Conservation (phyloP, 2,797 vertebrate species). For the Lutjanus campechanus region DNA sequence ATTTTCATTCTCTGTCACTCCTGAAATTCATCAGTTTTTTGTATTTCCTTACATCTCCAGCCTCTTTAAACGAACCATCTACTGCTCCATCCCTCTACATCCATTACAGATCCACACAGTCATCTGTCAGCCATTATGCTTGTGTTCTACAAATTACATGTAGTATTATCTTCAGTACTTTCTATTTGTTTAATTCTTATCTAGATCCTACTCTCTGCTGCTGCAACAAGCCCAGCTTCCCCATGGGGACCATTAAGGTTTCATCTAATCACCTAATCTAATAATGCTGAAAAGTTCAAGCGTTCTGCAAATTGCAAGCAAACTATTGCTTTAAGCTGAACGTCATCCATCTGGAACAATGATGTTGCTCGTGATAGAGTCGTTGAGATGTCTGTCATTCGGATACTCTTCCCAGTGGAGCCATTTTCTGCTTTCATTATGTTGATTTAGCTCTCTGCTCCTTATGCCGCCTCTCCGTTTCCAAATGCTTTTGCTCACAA, state of each 20-base stretch:
- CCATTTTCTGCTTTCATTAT: slow-evolving; percentile 58
- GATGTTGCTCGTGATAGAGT: slow-evolving; percentile 50
- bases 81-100: not conserved
- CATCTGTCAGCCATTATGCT: slow-evolving; percentile 26
- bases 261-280: slow-evolving; percentile 66
- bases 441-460: slow-evolving; percentile 57
- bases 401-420: slow-evolving; percentile 60
- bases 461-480: slow-evolving; percentile 33
- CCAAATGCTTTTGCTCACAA: slow-evolving; percentile 45
- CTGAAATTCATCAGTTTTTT: too few relatives aligned
- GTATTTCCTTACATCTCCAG: slow-evolving; percentile 10
- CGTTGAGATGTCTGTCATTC: slow-evolving; percentile 58
- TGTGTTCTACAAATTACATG: slow-evolving; percentile 30
- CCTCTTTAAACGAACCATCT: slow-evolving; percentile 14
- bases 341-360: slow-evolving; percentile 59
- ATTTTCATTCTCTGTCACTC: not conserved
- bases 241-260: slow-evolving; percentile 60
- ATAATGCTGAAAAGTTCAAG: slow-evolving; percentile 60
- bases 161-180: slow-evolving; percentile 31
- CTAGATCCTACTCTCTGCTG: slow-evolving; percentile 7
- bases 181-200: slow-evolving; percentile 51
- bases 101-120: slow-evolving; percentile 6
- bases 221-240: slow-evolving; percentile 35
- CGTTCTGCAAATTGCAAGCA: slow-evolving; percentile 40
- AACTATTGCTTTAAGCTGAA: slow-evolving; percentile 57